A percentile compares a stretch with the other conserved stretches of the same genome.
Conservation (phyloP, 2,888 invertebrate genomes). For the Shargacucullia verbasci region DNA sequence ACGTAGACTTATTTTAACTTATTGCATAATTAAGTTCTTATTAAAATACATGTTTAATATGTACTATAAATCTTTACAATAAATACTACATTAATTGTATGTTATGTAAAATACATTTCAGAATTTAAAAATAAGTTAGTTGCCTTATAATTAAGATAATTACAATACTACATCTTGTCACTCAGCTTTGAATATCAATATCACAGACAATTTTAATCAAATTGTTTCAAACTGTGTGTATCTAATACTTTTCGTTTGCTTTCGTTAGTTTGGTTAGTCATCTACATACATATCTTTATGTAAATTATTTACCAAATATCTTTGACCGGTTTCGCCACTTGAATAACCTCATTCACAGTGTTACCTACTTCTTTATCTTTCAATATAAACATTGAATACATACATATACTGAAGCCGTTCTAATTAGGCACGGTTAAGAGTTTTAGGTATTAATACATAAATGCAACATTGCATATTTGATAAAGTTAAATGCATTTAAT, state of each 20-base stretch:
- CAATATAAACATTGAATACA: no score
- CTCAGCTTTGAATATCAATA: slow-evolving; percentile 76
- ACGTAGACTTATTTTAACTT: slow-evolving; percentile 1
- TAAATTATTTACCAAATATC: slow-evolving; percentile 7
- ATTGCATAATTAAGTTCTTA: slow-evolving; percentile 7
- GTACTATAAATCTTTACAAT: slow-evolving; percentile 45
- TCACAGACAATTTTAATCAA: slow-evolving; percentile 78
- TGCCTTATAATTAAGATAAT: slow-evolving; percentile 47
- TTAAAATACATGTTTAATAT: slow-evolving; percentile 23
- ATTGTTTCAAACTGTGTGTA: slow-evolving; percentile 58
- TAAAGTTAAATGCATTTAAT: no score
- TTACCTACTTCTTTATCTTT: background rate
- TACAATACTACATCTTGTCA: slow-evolving; percentile 59
- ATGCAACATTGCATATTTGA: slow-evolving; percentile 25
- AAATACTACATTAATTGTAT: slow-evolving; percentile 44
- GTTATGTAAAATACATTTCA: slow-evolving; percentile 30
- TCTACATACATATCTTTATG: slow-evolving; percentile 16
- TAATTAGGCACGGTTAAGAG: background rate
- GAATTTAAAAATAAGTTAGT: slow-evolving; percentile 66
- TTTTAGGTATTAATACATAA: slow-evolving; percentile 18
- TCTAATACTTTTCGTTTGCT: slow-evolving; percentile 50
- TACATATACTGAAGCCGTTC: slow-evolving; percentile 7
- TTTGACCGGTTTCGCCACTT: slow-evolving; percentile 13
- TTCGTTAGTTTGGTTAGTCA: slow-evolving; percentile 36
- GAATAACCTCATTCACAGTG: slow-evolving; percentile 5